Base-by-base conservation (phyloP, 2,888 invertebrate species). In the Junonia oenone region DNA sequence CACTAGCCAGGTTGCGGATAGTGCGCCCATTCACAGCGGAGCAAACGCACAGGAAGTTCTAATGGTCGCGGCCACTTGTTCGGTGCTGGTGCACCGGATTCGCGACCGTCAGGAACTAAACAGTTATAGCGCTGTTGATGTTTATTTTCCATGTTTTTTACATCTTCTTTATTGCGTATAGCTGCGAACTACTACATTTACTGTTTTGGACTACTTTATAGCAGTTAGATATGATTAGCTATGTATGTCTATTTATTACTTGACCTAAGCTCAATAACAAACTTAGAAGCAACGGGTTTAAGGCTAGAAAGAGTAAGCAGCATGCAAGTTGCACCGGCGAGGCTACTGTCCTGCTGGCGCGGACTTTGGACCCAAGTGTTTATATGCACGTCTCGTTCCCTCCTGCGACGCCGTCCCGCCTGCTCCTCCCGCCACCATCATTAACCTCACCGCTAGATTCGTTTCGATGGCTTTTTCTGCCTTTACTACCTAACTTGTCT, bases 301-400 rank as follows among this genome's bases (percentile, higher is more conserved):
- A 48, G 53, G 55, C 45, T 43, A 54, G 51, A 59, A 45, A 56
- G 45, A 60, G 48, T 52, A 49, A 59, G 57, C 48, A 52, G 51
- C 50, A 51, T 55, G 50, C 60, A 66, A 59, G 58, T 55, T 64
- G 71, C 69, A 71, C 64, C 68, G 78, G 63, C 67, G 78, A 75
- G 76, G 78, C 78, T 77, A 82, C 78, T 78, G 76, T 78, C 76
- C 78, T 76, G 76, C 67, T 73, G 65, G 71, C 67, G 72, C 71
- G 86, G 83, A 88, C 86, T 88, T 88, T 85, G 81, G 78, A 86
- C 83, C 73, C 72, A 70, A 72, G 68, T 82, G 80, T 81, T 85
- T 78, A 71, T 85, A 77, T 75, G 67, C 72, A 69, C 72, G 71
- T 86, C 85, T 73, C 79, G 68, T 76, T 86, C 74, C 57, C 75